Conservation (phyloP, 2,888 invertebrate species). For the Metallyticus violacea region DNA sequence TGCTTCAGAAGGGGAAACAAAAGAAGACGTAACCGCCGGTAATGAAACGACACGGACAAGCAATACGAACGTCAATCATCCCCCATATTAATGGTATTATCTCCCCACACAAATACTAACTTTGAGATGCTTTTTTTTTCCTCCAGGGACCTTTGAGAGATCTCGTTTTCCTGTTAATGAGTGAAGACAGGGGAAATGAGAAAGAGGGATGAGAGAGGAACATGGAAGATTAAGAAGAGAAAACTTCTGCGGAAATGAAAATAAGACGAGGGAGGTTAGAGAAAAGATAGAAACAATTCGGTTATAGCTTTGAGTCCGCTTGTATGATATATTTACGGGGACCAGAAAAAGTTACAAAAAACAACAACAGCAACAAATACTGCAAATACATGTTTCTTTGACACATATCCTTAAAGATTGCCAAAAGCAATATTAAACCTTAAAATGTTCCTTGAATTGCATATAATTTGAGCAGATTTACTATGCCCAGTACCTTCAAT, state of each 20-base stretch:
- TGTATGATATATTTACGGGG: neutral
- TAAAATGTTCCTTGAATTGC: too few relatives aligned
- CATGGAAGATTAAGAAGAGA: neutral
- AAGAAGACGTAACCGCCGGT: neutral
- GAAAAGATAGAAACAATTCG: neutral
- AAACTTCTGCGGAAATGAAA: neutral
- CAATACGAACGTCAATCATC: slow-evolving; percentile 29
- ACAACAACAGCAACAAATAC: too few relatives aligned
- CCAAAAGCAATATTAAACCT: too few relatives aligned
- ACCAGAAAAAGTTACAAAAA: too few relatives aligned
- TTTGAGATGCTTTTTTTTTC: neutral
- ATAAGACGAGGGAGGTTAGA: neutral
- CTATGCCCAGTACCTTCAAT: too few relatives aligned
- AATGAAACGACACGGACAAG: slow-evolving; percentile 26
- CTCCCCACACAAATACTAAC: neutral
- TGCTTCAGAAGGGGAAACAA: too few relatives aligned
- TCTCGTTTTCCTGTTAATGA: neutral
- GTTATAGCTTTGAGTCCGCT: neutral
- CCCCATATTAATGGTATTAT: slow-evolving; percentile 25
- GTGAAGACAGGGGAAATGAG: neutral
- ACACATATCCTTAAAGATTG: too few relatives aligned
- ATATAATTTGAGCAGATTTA: too few relatives aligned
- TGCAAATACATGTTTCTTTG: too few relatives aligned
- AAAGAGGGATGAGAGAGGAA: neutral
- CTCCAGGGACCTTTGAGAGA: neutral